These are phyloP conservation scores for Lepas anatifera DNA, from an alignment of 2,888 invertebrate genomes.

Conservation along the genomic window DNA sequence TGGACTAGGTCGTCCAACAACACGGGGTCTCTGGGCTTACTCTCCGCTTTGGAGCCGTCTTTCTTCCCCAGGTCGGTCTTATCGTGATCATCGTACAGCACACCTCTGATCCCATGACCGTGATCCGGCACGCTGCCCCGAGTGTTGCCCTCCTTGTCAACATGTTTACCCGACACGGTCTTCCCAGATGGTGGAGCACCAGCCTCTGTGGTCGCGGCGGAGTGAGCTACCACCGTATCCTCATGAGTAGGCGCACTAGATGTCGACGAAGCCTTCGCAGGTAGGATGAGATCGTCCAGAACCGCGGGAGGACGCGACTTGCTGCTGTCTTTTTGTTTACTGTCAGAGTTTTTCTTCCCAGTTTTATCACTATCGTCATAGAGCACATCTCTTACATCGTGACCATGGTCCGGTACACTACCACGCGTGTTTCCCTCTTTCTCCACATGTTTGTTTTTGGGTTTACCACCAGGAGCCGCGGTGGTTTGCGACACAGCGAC, in stretches of 20 bases:
- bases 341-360: neutral
- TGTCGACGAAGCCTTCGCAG: no score
- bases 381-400: neutral
- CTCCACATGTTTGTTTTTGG: no score
- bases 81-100: neutral
- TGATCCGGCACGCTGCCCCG: neutral
- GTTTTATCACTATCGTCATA: neutral
- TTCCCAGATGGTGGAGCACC: no score
- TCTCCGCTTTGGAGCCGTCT: neutral
- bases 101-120: neutral
- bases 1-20: no score
- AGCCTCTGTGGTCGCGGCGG: no score
- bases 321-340: no score
- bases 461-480: neutral
- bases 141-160: neutral
- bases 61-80: neutral
- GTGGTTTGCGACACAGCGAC: neutral
- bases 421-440: neutral
- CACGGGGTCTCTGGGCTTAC: no score
- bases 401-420: neutral
- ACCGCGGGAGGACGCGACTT: no score
- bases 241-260: no score
- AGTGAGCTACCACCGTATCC: no score
- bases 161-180: neutral
- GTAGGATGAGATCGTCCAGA: no score